Conservation (phyloP, 2,113 vertebrate genomes). For the Microcebus lehilahytsara region DNA sequence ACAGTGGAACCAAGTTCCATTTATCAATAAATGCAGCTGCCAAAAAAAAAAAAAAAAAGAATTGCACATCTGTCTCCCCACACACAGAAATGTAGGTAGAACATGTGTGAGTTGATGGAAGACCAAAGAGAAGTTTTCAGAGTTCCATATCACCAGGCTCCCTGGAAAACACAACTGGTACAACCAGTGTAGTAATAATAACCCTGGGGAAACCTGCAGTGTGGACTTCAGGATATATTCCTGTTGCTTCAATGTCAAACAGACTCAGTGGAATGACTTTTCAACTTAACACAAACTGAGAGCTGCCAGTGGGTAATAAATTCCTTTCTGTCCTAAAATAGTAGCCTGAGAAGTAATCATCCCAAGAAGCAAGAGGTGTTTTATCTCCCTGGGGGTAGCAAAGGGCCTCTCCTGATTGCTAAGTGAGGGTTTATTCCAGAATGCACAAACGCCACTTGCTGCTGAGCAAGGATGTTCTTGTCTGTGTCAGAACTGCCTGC, state of each 20-base stretch:
- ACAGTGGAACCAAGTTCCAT: not conserved
- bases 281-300: not conserved
- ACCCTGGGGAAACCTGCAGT: rapidly evolving
- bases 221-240: not conserved
- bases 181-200: not conserved
- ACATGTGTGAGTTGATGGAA: not conserved
- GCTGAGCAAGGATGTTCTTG: not conserved
- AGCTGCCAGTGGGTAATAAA: not conserved
- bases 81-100: not conserved
- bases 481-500: not conserved
- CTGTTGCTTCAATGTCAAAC: not conserved
- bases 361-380: not conserved
- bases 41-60: not conserved
- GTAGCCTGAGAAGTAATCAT: not conserved
- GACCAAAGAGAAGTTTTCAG: not conserved
- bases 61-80: not conserved
- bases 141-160: not conserved
- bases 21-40: not conserved
- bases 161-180: not conserved
- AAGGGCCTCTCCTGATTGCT: not conserved
- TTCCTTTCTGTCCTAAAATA: constrained; percentile 18
- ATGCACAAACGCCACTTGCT: not conserved
- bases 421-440: not conserved
- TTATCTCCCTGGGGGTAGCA: not conserved
- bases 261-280: not conserved